Evolutionary conservation across 2,113 vertebrate genomes (phyloP).

Genomic region (Redunca redunca): DNA sequence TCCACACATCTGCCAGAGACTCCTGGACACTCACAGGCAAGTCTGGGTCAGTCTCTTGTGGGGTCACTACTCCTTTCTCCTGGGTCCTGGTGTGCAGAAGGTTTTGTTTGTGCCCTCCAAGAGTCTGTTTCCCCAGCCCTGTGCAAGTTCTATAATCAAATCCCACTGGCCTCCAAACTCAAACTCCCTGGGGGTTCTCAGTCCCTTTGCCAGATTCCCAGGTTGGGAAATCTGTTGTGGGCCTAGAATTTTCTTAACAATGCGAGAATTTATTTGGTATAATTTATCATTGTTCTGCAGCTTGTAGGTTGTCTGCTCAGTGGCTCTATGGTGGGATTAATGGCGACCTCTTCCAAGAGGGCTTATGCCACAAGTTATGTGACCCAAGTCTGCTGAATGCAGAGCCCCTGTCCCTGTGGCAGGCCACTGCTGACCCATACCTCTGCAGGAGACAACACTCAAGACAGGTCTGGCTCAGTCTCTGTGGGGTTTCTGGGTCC

Average conservation of each 20-base stretch:
- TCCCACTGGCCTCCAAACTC: background rate
- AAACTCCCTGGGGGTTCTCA: background rate
- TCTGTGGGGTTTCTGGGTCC: background rate
- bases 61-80: background rate
- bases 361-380: background rate
- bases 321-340: background rate
- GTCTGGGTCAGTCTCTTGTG: background rate
- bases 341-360: rapidly evolving
- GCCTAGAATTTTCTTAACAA: background rate
- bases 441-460: background rate
- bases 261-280: background rate
- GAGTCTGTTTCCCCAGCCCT: background rate
- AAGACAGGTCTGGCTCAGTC: background rate
- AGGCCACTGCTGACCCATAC: background rate
- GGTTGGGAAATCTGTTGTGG: background rate
- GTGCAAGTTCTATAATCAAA: background rate
- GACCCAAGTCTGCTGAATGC: background rate
- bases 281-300: background rate
- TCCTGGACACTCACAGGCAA: background rate
- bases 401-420: background rate
- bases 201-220: background rate
- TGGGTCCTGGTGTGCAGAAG: background rate
- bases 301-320: rapidly evolving
- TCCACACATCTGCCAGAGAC: rapidly evolving
- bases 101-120: background rate